phyloP scores from a whole-genome alignment of 2,797 vertebrate species.

The Sebastes melanostomus region DNA sequence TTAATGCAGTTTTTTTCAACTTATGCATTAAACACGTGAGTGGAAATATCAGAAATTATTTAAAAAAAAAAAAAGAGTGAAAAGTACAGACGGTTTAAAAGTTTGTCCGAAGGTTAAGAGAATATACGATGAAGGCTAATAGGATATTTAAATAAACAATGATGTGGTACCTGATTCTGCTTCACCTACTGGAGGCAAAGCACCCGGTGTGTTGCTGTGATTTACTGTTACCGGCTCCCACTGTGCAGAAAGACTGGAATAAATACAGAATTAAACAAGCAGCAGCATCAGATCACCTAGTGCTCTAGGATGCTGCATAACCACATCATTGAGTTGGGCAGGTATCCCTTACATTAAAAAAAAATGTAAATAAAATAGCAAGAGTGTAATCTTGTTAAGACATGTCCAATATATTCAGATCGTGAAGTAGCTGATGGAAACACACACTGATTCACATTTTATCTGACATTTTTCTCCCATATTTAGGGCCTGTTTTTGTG shows the following conservation, averaged over 20 bases:
- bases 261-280: background rate
- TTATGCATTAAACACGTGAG: background rate
- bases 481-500: no score
- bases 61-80: background rate
- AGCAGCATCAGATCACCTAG: background rate
- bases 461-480: no score
- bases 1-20: background rate
- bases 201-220: background rate
- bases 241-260: background rate
- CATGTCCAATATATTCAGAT: background rate
- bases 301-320: background rate
- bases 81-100: background rate
- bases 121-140: background rate
- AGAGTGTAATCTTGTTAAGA: background rate
- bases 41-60: background rate
- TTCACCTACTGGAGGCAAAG: background rate
- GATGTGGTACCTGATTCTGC: background rate
- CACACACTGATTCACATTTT: background rate
- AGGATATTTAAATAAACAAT: background rate
- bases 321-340: background rate
- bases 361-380: background rate
- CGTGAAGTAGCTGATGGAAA: background rate
- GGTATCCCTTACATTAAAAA: background rate
- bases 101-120: background rate
- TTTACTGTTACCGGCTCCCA: background rate